Evolutionary conservation across 2,888 invertebrate species (phyloP).

Genomic region (Diadegma fenestrale): DNA sequence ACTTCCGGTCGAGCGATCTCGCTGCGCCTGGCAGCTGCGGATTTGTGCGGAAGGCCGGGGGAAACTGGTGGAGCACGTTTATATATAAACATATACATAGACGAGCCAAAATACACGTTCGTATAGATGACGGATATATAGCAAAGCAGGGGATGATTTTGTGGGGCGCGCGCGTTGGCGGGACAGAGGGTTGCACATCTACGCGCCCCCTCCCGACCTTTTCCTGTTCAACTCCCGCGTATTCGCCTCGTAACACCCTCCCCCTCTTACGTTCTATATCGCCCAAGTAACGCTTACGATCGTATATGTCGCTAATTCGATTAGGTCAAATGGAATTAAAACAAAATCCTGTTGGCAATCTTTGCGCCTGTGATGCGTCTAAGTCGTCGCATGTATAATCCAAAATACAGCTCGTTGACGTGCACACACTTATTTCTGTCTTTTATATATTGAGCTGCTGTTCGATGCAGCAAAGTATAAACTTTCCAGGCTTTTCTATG

Average conservation of each 20-base stretch:
- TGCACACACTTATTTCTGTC: too few species aligned
- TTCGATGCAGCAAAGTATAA: neutral
- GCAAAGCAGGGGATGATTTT: slow-evolving; percentile 75
- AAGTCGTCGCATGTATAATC: slow-evolving; percentile 51
- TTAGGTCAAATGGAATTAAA: slow-evolving; percentile 88
- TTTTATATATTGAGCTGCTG: too few species aligned
- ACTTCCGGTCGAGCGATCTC: slow-evolving; percentile 84
- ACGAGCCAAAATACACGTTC: neutral
- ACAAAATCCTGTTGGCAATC: slow-evolving; percentile 87
- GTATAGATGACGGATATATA: slow-evolving; percentile 31
- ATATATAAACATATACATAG: slow-evolving; percentile 35
- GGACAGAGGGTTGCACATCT: slow-evolving; percentile 74
- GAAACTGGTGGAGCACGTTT: slow-evolving; percentile 52
- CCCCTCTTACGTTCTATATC: slow-evolving; percentile 55
- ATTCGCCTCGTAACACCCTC: slow-evolving; percentile 67
- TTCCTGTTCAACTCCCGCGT: slow-evolving; percentile 57
- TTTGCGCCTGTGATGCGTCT: slow-evolving; percentile 69
- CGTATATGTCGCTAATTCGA: slow-evolving; percentile 85
- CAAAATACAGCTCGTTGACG: neutral
- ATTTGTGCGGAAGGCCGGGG: slow-evolving; percentile 79
- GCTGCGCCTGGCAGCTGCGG: slow-evolving; percentile 85
- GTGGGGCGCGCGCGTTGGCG: slow-evolving; percentile 64
- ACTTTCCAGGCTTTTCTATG: neutral
- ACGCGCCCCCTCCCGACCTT: slow-evolving; percentile 77
- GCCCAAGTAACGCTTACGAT: slow-evolving; percentile 71